Conservation (phyloP, 1,140 invertebrate genomes). For the Papilio polytes region DNA sequence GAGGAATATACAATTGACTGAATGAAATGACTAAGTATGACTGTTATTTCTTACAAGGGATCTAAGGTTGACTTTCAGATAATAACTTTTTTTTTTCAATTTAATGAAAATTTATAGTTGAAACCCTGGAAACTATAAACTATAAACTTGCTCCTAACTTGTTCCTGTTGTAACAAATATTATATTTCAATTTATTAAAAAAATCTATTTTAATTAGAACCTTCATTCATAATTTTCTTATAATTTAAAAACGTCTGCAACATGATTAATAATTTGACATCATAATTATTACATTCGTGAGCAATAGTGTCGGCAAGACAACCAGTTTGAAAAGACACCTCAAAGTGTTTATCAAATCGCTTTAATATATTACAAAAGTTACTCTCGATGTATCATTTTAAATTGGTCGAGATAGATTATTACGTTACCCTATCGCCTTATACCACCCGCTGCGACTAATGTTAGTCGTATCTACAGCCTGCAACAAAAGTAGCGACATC, state of each 20-base stretch:
- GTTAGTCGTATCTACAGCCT: conserved; percentile 67
- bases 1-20: not conserved
- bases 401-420: conserved; percentile 74
- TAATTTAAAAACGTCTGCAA: conserved; percentile 73
- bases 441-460: conserved; percentile 77
- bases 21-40: not conserved
- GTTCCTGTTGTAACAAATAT: too few species aligned
- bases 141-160: too few species aligned
- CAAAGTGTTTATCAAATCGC: conserved; percentile 41
- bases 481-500: conserved; percentile 61
- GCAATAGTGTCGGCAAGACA: conserved; percentile 56
- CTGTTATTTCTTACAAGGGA: not conserved
- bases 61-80: not conserved
- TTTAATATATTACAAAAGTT: conserved; percentile 50
- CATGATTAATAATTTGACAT: conserved; percentile 81
- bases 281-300: conserved; percentile 76
- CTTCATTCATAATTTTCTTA: conserved; percentile 49
- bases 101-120: too few species aligned
- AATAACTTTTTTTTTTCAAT: conserved; percentile 10
- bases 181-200: not conserved
- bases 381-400: conserved; percentile 65
- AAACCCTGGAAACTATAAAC: too few species aligned
- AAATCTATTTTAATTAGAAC: conserved; percentile 11
- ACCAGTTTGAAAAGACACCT: conserved; percentile 59
- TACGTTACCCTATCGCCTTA: conserved; percentile 72